Evolutionary conservation across 2,888 invertebrate genomes (phyloP).

Genomic region (Folsomia manolachei): DNA sequence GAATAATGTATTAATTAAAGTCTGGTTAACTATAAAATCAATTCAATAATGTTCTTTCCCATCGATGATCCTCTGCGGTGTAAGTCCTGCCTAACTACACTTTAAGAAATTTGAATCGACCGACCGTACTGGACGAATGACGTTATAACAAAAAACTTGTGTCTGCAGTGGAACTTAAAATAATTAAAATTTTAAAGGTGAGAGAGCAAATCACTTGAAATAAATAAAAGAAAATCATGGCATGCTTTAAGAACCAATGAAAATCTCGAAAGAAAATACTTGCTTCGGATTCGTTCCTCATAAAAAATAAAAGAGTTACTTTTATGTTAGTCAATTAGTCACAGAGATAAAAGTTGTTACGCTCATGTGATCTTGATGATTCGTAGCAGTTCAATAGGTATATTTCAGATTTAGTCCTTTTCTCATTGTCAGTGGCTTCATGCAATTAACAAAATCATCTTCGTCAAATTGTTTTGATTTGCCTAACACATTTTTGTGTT

Average conservation of each 20-base stretch:
- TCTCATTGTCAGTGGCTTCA: background rate
- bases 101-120: too few species aligned
- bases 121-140: too few species aligned
- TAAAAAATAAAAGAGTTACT: constrained; percentile 34
- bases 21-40: too few species aligned
- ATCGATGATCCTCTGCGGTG: too few species aligned
- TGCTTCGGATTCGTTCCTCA: constrained; percentile 35
- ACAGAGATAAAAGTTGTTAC: constrained; percentile 37
- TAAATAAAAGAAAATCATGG: constrained; percentile 29
- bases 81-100: too few species aligned
- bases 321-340: constrained; percentile 32
- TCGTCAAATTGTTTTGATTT: background rate
- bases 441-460: background rate
- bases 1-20: too few species aligned
- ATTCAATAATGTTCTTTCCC: too few species aligned
- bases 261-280: constrained; percentile 28
- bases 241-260: constrained; percentile 34
- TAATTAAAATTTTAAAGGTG: too few species aligned
- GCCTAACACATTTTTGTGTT: background rate
- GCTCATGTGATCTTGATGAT: constrained; percentile 40
- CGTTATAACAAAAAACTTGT: too few species aligned
- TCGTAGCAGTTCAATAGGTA: constrained; percentile 43
- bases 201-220: too few species aligned
- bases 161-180: too few species aligned
- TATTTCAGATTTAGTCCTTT: constrained; percentile 10